Conservation (phyloP, 2,113 vertebrate genomes). For the Gallinago media region DNA sequence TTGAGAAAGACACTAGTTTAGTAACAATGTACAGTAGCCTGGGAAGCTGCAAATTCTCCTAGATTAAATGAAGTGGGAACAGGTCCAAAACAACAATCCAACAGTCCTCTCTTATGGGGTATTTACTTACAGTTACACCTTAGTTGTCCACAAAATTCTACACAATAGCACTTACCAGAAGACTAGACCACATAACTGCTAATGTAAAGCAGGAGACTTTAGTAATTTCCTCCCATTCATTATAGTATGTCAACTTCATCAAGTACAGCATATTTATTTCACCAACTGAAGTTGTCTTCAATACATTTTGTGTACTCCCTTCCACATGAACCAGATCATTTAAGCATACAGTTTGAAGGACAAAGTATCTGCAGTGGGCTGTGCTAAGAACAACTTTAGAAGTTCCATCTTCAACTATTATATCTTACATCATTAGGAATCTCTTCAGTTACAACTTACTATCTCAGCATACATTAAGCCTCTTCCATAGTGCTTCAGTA, state of each 20-base stretch:
- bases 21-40: neutral
- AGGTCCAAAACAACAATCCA: neutral
- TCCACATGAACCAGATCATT: neutral
- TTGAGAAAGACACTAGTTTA: neutral
- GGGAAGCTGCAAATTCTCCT: neutral
- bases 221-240: neutral
- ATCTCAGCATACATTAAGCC: neutral
- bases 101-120: no score
- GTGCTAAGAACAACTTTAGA: neutral
- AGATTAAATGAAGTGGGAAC: neutral
- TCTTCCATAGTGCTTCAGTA: neutral
- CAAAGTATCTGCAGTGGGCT: neutral
- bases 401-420: neutral
- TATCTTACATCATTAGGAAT: neutral
- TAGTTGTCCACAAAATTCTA: neutral
- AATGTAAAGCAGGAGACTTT: neutral
- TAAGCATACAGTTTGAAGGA: neutral
- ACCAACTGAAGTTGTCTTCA: neutral
- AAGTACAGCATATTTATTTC: neutral
- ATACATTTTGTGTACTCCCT: neutral
- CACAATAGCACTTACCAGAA: neutral
- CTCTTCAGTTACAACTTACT: neutral
- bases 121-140: neutral
- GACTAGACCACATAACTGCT: neutral
- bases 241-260: neutral